Percentiles rank a stretch among this genome's conserved stretches.
These are phyloP conservation scores for Drosophila kanapiae DNA, from an alignment of 1,140 invertebrate species.

Conservation along the genomic window DNA sequence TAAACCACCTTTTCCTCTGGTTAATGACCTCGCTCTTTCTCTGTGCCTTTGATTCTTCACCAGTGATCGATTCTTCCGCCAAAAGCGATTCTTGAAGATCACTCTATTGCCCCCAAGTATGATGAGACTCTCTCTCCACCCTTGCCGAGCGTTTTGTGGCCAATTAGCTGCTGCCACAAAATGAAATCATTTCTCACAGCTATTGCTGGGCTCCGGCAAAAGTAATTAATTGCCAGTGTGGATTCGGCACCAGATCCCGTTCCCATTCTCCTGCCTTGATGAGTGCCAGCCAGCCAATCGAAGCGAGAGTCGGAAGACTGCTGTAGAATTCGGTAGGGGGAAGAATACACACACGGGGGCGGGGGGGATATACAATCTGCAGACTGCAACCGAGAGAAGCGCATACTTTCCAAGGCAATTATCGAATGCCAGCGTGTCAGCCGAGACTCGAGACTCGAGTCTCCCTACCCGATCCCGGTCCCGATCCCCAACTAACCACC, in stretches of 20 bases:
- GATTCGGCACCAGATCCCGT: slow-evolving; percentile 13
- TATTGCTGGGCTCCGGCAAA: slow-evolving; percentile 43
- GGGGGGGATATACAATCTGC: background rate
- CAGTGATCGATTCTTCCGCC: slow-evolving; percentile 11
- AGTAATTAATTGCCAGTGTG: slow-evolving; percentile 72
- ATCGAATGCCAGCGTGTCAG: slow-evolving; percentile 80
- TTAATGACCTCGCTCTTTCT: background rate
- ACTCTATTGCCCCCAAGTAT: slow-evolving; percentile 3
- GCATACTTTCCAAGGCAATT: slow-evolving; percentile 84
- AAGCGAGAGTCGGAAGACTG: slow-evolving; percentile 32
- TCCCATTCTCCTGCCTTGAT: background rate
- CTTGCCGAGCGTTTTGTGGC: slow-evolving; percentile 32
- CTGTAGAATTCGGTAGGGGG: background rate
- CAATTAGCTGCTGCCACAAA: slow-evolving; percentile 77
- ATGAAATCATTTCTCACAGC: slow-evolving; percentile 83
- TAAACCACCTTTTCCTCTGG: background rate
- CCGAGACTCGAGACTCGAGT: slow-evolving; percentile 1
- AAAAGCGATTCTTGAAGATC: slow-evolving; percentile 24
- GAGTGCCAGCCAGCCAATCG: slow-evolving; percentile 63
- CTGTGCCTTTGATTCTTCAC: too few species aligned
- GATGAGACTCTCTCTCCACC: background rate
- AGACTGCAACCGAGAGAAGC: slow-evolving; percentile 46
- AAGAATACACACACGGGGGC: slow-evolving; percentile 8
- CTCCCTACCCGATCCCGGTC: background rate
- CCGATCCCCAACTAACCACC: slow-evolving; percentile 9